These are phyloP conservation scores for Euschistus heros DNA, from an alignment of 1,140 invertebrate genomes.

Conservation along the genomic window DNA sequence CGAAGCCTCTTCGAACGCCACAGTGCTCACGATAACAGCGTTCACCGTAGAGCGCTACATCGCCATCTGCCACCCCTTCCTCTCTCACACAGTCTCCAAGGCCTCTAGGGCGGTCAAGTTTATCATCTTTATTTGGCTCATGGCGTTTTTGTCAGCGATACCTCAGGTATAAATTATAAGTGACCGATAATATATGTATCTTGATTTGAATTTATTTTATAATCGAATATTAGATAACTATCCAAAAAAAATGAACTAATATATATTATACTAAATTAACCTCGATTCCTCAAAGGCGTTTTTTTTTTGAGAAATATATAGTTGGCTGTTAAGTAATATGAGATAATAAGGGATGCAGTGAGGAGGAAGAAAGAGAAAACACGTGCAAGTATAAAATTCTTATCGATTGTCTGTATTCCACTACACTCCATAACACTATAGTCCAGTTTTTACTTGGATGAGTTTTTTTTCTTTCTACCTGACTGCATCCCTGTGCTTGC, in stretches of 20 bases:
- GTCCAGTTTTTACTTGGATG: no score
- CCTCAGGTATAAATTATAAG: constrained; percentile 39
- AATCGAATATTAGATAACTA: background rate
- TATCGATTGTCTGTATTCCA: no score
- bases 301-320: no score
- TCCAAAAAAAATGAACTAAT: background rate
- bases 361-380: no score
- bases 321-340: no score
- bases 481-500: no score
- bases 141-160: constrained; percentile 60
- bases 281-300: no score
- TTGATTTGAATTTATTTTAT: constrained; percentile 1
- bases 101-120: constrained; percentile 58
- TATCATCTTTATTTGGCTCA: constrained; percentile 56
- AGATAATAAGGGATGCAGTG: no score
- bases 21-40: constrained; percentile 81
- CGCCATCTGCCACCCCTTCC: constrained; percentile 70
- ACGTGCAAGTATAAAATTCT: no score
- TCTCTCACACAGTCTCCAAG: constrained; percentile 66
- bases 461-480: no score
- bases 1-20: constrained; percentile 83
- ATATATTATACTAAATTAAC: background rate
- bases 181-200: background rate
- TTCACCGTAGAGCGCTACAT: constrained; percentile 77
- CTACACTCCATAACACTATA: no score